Base-by-base conservation (phyloP, 2,113 vertebrate genomes). In the Corvus moneduloides region DNA sequence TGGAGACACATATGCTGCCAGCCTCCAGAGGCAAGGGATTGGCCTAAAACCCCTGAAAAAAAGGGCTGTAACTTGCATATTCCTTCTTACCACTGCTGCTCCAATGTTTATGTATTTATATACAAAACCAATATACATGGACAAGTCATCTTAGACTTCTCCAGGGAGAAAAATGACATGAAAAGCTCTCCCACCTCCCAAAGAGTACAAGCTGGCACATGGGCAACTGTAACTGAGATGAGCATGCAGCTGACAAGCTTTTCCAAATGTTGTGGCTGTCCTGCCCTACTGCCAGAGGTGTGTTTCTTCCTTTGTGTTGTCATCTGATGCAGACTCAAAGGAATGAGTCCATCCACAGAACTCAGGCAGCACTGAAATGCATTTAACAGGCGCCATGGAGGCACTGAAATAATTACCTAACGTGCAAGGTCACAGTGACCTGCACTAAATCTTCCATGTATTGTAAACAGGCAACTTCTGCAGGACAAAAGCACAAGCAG, bases 381-480 rank as follows among this genome's bases (percentile, higher is more conserved):
- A 46, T 59, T 93, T 63, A 77, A 26, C 55, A 71, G 92, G 94
- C 24, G 13, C 75, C 85, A 39, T 3, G 3, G 28, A 87, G 48
- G 43, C 78, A 90, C 71, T 94, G 92, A 41, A 84, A 56, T 84
- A 86, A 96, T 91, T 71, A 63, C 82, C 67, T 19, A 69, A 69
- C 1, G 1, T 58, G 63, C 75, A 92, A 90, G 94, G 93, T 96
- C 94, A 94, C 76, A 49, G 66, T 18, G 92, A 75, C 85, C 94
- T 89, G 85, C 23, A 81, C 90, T 56, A 52, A 88, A 86, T 22
- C 85, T 74, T 49, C 41, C 49, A 27, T 13, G 39, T 74, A 90
- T 46, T 95, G 84, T 78, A 89, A 94, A 94, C 62, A 76, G 16
- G 49, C 66, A 49, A 63, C 90, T 93, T 94, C 88, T 93, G 56